Evolutionary conservation across 37 sponge, comb jelly and placozoan species (phyloP).

Genomic region (Corticium candelabrum): DNA sequence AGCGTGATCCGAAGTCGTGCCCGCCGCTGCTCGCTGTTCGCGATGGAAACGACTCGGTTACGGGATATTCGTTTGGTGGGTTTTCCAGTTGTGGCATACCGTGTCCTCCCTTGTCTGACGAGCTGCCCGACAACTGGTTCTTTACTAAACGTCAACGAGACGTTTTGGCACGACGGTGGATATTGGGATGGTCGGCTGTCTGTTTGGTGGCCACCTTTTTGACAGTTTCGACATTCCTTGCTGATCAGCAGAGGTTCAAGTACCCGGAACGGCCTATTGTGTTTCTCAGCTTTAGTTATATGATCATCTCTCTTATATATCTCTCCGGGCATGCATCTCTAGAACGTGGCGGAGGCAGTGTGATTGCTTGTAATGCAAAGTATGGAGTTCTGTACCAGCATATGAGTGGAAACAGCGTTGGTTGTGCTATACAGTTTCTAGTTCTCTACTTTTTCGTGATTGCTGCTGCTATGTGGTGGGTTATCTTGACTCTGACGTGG

Average conservation of each 20-base stretch:
- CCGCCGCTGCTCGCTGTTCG: too few relatives aligned
- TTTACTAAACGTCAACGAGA: not conserved
- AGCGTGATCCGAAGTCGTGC: too few relatives aligned
- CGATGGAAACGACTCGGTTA: too few relatives aligned
- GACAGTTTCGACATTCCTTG: slow-evolving; percentile 67
- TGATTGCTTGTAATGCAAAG: not conserved
- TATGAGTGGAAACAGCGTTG: slow-evolving; percentile 17
- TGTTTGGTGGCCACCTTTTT: slow-evolving; percentile 67
- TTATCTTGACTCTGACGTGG: slow-evolving; percentile 73
- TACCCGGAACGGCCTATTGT: slow-evolving; percentile 90
- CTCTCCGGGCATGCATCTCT: slow-evolving; percentile 41
- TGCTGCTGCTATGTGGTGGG: slow-evolving; percentile 79
- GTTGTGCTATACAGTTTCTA: slow-evolving; percentile 45
- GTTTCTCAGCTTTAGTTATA: slow-evolving; percentile 59
- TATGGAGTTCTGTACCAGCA: not conserved
- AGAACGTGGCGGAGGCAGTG: not conserved
- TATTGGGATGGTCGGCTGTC: slow-evolving; percentile 44
- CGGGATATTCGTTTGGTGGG: too few relatives aligned
- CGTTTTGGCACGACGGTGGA: slow-evolving; percentile 26
- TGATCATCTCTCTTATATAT: slow-evolving; percentile 51
- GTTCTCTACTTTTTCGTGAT: slow-evolving; percentile 64
- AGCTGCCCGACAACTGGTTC: not conserved
- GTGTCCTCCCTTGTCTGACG: not conserved
- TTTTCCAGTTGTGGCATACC: not conserved
- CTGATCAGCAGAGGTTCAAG: slow-evolving; percentile 60